Conservation (phyloP, 2,888 invertebrate genomes). For the Oscheius sp. region DNA sequence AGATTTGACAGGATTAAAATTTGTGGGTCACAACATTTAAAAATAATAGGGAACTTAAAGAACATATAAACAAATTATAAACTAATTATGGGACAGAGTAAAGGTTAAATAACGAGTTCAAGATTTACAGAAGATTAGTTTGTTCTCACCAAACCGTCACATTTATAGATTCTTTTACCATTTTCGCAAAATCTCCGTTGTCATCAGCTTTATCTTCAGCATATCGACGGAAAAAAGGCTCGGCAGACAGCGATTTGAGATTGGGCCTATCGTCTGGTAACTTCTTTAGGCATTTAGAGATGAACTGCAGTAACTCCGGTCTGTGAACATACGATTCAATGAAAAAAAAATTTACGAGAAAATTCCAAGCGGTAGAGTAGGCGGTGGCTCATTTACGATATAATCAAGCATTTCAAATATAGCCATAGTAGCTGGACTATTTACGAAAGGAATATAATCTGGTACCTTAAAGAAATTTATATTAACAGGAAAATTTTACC, state of each 20-base stretch:
- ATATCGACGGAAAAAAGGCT: constrained; percentile 64
- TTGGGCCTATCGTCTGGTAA: constrained; percentile 94
- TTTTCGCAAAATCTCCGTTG: constrained; percentile 86
- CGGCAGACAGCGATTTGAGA: constrained; percentile 86
- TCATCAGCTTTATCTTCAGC: constrained; percentile 76
- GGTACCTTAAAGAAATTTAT: not conserved
- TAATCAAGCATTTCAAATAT: constrained; percentile 98
- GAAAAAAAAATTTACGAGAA: constrained; percentile 37
- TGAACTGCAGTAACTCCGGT: constrained; percentile 42
- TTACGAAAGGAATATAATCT: constrained; percentile 37
- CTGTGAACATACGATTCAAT: constrained; percentile 37
- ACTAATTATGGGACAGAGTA: too few species aligned
- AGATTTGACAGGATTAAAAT: too few species aligned
- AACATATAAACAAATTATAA: too few species aligned
- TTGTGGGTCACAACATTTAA: too few species aligned
- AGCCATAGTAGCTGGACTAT: constrained; percentile 79
- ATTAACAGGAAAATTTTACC: constrained; percentile 14
- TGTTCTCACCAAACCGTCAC: not conserved
- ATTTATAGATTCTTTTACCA: constrained; percentile 73
- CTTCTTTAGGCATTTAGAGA: constrained; percentile 80
- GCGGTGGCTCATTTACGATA: constrained; percentile 84
- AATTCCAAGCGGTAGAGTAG: constrained; percentile 51
- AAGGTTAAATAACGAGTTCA: too few species aligned
- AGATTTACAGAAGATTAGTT: not conserved
- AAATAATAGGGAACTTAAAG: too few species aligned